Conservation (phyloP, 2,113 vertebrate genomes). For the human region GRCh38 chr14:99176501-99177000, state of each 20-base stretch:
- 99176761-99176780: not conserved
- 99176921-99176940: not conserved
- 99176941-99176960: constrained; percentile 25
- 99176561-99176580: not conserved
- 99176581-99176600: not conserved
- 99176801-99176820: not conserved
- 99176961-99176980: constrained; percentile 45
- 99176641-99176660: not conserved
- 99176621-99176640: rapidly evolving
- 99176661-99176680: not conserved
- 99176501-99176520: not conserved
- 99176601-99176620: rapidly evolving
- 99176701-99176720: not conserved
- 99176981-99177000: constrained; percentile 48
- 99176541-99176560: rapidly evolving
- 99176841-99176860: not conserved
- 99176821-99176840: not conserved
- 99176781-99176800: not conserved
- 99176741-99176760: not conserved
- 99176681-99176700: rapidly evolving
- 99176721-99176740: not conserved
- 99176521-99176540: not conserved
- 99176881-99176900: constrained; percentile 25
- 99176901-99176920: constrained; percentile 36
- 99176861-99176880: constrained; percentile 61